Percentiles rank a stretch among this genome's conserved stretches.
phyloP scores from a whole-genome alignment of 2,113 vertebrate species.

The pig (Sus scrofa) region DNA sequence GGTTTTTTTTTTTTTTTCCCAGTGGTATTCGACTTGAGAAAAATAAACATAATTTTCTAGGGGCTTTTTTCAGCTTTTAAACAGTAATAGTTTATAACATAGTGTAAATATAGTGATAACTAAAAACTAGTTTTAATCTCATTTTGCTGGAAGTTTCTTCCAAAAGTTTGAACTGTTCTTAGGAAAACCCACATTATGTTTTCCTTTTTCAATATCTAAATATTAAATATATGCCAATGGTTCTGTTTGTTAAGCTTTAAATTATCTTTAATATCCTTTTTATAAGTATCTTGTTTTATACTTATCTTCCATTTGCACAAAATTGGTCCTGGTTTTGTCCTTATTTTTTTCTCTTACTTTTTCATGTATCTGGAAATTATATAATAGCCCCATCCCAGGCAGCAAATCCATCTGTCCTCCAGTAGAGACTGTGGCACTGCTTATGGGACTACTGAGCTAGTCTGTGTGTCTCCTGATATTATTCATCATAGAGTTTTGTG shows the following conservation, averaged over 20 bases:
- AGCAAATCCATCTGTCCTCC: conserved; percentile 63
- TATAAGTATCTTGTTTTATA: conserved; percentile 41
- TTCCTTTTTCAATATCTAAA: conserved; percentile 46
- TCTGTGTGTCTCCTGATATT: conserved; percentile 85
- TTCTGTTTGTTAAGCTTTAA: conserved; percentile 47
- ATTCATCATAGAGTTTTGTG: conserved; percentile 82
- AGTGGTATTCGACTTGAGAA: conserved; percentile 41
- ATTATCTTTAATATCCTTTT: background rate
- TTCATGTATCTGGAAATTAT: conserved; percentile 11
- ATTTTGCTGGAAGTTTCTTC: conserved; percentile 65
- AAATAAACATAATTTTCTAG: conserved; percentile 49
- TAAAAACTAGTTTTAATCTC: conserved; percentile 60
- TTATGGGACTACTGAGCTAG: conserved; percentile 72
- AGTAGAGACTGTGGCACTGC: conserved; percentile 13
- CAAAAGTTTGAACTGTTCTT: conserved; percentile 7
- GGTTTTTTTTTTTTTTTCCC: too few species aligned
- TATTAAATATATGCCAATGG: conserved; percentile 15
- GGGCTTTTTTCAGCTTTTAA: conserved; percentile 69
- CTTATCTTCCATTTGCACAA: background rate
- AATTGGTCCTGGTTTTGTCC: background rate
- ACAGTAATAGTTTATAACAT: conserved; percentile 57
- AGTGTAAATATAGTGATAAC: conserved; percentile 64
- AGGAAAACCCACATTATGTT: conserved; percentile 14
- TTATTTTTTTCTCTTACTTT: conserved; percentile 33
- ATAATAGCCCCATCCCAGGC: conserved; percentile 21